These are phyloP conservation scores for Celastrina argiolus DNA, from an alignment of 2,888 invertebrate genomes.

Conservation along the genomic window DNA sequence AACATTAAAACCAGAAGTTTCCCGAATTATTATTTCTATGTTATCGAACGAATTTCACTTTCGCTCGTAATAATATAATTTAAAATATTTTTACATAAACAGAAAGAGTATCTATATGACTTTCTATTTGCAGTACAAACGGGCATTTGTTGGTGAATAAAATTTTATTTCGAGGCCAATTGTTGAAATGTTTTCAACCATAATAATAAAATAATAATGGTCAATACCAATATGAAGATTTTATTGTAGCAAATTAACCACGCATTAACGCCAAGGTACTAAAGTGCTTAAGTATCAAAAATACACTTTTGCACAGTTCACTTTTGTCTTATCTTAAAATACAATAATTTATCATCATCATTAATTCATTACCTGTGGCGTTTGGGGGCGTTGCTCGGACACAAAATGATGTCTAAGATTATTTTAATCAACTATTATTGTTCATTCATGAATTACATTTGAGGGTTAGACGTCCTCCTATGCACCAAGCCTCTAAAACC, in stretches of 20 bases:
- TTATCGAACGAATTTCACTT: background rate
- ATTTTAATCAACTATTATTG: too few species aligned
- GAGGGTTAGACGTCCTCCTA: too few species aligned
- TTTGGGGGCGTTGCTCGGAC: too few species aligned
- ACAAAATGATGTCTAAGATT: too few species aligned
- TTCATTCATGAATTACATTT: too few species aligned
- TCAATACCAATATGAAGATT: background rate
- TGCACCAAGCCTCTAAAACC: too few species aligned
- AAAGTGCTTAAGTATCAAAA: background rate
- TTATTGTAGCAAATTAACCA: background rate
- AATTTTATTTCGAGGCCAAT: background rate
- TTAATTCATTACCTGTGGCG: too few species aligned
- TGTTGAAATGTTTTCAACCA: background rate
- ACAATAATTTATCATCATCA: too few species aligned
- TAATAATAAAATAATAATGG: background rate
- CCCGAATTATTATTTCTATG: too few species aligned
- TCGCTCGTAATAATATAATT: background rate
- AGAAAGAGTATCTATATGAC: conserved; percentile 13
- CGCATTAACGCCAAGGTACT: background rate
- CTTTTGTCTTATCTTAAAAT: background rate
- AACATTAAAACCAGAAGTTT: too few species aligned
- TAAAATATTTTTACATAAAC: conserved; percentile 2
- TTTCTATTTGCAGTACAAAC: background rate
- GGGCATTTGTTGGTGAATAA: background rate
- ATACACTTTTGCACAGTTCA: too few species aligned